phyloP scores from a whole-genome alignment of 2,888 invertebrate species.

The Tholera decimalis region DNA sequence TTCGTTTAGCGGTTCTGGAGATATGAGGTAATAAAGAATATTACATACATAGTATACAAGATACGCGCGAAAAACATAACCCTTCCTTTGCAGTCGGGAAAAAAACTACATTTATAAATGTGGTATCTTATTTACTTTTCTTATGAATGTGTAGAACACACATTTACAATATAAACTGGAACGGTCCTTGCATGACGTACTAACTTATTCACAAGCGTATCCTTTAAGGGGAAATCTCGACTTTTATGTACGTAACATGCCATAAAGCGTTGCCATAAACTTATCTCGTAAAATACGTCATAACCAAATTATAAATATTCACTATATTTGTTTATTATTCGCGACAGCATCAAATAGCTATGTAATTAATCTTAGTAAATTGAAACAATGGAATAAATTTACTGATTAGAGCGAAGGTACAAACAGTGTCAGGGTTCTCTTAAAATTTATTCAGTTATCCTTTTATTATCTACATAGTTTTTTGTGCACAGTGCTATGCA shows the following conservation, averaged over 20 bases:
- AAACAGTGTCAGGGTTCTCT: background rate
- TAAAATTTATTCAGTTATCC: background rate
- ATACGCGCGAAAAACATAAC: no score
- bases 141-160: constrained; percentile 41
- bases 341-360: constrained; percentile 35
- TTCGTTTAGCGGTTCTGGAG: no score
- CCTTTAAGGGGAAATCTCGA: constrained; percentile 86
- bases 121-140: constrained; percentile 41
- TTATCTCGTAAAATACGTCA: constrained; percentile 83
- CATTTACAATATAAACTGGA: constrained; percentile 55
- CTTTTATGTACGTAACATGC: constrained; percentile 88
- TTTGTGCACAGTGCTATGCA: no score
- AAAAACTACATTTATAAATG: constrained; percentile 26
- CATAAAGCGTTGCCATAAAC: constrained; percentile 86
- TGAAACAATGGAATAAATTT: constrained; percentile 10
- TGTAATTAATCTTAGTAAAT: constrained; percentile 22
- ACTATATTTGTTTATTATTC: constrained; percentile 62
- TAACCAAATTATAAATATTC: constrained; percentile 88
- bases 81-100: no score
- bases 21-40: no score
- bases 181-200: constrained; percentile 71
- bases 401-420: background rate
- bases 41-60: no score
- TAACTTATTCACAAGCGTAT: constrained; percentile 86
- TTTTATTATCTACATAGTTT: no score